Base-by-base conservation (phyloP, 2,888 invertebrate genomes). In the Nomada flava region DNA sequence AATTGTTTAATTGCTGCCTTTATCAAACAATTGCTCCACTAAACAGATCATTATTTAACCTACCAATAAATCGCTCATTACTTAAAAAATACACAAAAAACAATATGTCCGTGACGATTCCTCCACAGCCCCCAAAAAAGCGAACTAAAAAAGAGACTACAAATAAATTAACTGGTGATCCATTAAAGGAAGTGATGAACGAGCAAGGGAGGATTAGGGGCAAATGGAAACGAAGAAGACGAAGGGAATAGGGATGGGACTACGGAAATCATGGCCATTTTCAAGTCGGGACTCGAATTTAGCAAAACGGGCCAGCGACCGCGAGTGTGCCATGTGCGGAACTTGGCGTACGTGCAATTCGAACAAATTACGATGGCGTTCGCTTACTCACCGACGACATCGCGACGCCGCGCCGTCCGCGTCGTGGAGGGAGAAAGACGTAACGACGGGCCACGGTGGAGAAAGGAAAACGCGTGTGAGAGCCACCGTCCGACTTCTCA, bases 321-420 rank as follows among this genome's bases (percentile, higher is more conserved):
- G 71, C 53, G 29, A 50, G 68, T 15, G 57, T 69, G 62, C 75
- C 74, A 62, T 65, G 78, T 73, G 71, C 82, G 76, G 74, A 77
- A 80, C 73, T 76, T 74, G 89, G 89, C 88, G 90, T 91, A 91
- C 91, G 90, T 91, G 90, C 90, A 87, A 87, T 90, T 88, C 88
- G 83, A 84, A 85, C 84, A 87, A 89, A 89, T 88, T 88, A 90
- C 88, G 89, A 91, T 91, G 90, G 91, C 87, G 89, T 71, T 84
- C 82, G 83, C 79, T 87, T 85, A 84, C 84, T 85, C 85, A 83
- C 79, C 79, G 79, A 59, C 76, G 79, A 74, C 69, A 78, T 62
- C 72, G 79, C 68, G 85, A 52, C 76, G 76, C 15, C 47, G 68
- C 76, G 76, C 15, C 47, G 68, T 59, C 2, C 11, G 13, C 63